Evolutionary conservation across 1,140 invertebrate genomes (phyloP).

Genomic region (Nymphalis io): DNA sequence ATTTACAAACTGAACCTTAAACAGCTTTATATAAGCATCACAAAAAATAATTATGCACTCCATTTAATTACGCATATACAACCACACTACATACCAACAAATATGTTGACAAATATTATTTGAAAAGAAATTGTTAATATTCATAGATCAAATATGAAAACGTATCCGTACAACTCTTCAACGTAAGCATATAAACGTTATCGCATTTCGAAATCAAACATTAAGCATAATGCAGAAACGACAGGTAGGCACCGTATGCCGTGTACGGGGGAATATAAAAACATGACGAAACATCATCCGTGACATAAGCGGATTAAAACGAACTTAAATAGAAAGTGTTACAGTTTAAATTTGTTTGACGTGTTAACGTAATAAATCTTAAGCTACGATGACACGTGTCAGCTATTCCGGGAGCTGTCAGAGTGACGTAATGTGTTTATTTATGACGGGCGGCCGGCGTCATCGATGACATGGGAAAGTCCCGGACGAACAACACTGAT

Average conservation of each 20-base stretch:
- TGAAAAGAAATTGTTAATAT: no score
- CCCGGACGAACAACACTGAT: constrained; percentile 24
- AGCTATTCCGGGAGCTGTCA: constrained; percentile 70
- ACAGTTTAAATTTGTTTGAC: constrained; percentile 38
- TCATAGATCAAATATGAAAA: background rate
- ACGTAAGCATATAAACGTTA: constrained; percentile 46
- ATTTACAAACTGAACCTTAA: no score
- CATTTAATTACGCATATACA: background rate
- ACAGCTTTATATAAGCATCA: background rate
- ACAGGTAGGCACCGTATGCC: constrained; percentile 63
- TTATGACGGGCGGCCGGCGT: constrained; percentile 55
- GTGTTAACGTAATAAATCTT: constrained; percentile 53
- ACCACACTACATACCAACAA: background rate
- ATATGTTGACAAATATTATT: no score
- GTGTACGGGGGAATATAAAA: constrained; percentile 45
- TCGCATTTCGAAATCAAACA: constrained; percentile 63
- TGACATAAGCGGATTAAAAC: constrained; percentile 14
- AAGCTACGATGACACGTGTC: constrained; percentile 67
- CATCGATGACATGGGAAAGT: constrained; percentile 63
- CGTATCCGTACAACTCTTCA: constrained; percentile 25
- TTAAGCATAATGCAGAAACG: constrained; percentile 67
- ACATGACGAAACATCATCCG: constrained; percentile 42
- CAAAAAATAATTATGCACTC: background rate
- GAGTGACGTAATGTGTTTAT: constrained; percentile 74
- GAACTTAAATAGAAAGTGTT: constrained; percentile 27